These are phyloP conservation scores for Tapera naevia DNA, from an alignment of 2,797 vertebrate genomes.

Conservation along the genomic window DNA sequence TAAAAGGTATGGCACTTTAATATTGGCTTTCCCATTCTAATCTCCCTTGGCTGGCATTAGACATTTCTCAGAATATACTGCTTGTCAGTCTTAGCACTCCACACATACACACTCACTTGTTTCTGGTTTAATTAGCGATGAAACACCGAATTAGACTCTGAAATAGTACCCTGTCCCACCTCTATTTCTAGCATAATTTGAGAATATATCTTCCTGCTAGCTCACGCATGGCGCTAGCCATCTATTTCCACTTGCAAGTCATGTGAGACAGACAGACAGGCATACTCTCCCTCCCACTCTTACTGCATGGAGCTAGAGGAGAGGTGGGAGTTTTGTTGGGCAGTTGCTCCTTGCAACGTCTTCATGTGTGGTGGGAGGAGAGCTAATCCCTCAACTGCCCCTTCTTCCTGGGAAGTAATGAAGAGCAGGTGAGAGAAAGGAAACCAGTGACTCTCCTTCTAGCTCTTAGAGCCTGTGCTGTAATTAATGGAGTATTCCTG, in stretches of 20 bases:
- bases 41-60: neutral
- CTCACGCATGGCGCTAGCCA: neutral
- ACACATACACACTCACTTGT: neutral
- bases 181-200: neutral
- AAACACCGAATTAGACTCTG: neutral
- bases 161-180: neutral
- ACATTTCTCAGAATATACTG: neutral
- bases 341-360: accelerated
- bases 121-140: neutral
- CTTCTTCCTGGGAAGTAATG: neutral
- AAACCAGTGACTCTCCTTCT: neutral
- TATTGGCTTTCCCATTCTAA: neutral
- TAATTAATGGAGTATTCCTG: neutral
- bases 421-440: neutral
- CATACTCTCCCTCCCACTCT: neutral
- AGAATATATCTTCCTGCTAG: neutral
- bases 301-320: neutral
- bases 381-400: neutral
- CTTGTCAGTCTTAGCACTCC: neutral
- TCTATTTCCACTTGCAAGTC: neutral
- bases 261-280: neutral
- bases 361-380: neutral
- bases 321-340: neutral
- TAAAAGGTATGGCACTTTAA: neutral
- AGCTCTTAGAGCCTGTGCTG: neutral